Conservation (phyloP, 92 coral and sea anemone species). For the Umimayanthus chanpuru region DNA sequence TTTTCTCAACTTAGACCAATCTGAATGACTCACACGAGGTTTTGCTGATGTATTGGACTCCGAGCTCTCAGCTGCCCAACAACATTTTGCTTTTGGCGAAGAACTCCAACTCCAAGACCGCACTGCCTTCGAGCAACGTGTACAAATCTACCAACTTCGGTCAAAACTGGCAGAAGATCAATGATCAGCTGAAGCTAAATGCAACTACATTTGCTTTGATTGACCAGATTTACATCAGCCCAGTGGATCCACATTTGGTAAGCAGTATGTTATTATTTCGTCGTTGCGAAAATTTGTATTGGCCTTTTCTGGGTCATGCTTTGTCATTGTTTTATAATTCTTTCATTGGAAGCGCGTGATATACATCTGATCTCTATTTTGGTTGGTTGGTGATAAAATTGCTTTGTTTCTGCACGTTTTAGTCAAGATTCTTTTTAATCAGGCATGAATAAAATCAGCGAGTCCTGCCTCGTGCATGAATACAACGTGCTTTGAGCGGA, state of each 20-base stretch:
- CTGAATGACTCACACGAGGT: slow-evolving; percentile 14
- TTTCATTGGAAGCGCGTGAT: slow-evolving; percentile 30
- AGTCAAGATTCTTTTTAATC: background rate
- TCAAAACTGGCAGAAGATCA: slow-evolving; percentile 24
- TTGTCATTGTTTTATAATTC: slow-evolving; percentile 15
- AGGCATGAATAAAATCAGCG: background rate
- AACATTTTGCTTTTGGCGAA: slow-evolving; percentile 32
- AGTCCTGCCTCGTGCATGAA: background rate
- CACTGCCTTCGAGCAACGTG: slow-evolving; percentile 13
- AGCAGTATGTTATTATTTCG: background rate
- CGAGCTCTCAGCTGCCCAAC: slow-evolving; percentile 1
- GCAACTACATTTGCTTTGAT: slow-evolving; percentile 35
- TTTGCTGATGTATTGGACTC: slow-evolving; percentile 32
- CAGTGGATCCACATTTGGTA: slow-evolving; percentile 27
- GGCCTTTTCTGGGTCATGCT: slow-evolving; percentile 6
- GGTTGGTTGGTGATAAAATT: background rate
- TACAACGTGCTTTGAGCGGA: background rate
- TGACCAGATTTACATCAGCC: slow-evolving; percentile 35
- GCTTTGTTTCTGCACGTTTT: background rate
- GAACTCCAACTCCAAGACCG: background rate
- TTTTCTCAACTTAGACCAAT: slow-evolving; percentile 8
- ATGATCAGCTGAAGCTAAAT: slow-evolving; percentile 19
- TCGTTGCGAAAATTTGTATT: background rate
- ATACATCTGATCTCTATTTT: slow-evolving; percentile 4
- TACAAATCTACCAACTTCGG: slow-evolving; percentile 21